phyloP scores from a whole-genome alignment of 2,113 vertebrate genomes.

The Tinamus guttatus region DNA sequence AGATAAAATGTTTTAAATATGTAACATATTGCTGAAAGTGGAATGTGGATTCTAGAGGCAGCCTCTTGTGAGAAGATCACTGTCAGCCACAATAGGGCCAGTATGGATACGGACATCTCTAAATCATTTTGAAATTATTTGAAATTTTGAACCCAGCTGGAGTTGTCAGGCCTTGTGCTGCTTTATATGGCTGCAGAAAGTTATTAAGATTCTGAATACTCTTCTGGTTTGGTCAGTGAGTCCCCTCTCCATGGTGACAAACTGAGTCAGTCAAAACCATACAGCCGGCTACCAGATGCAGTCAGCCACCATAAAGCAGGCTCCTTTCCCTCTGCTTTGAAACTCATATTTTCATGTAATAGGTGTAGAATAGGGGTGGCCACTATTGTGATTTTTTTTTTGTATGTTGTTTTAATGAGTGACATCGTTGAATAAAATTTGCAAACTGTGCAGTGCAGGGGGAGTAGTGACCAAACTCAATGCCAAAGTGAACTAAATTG shows the following conservation, averaged over 20 bases:
- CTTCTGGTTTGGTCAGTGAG: background rate
- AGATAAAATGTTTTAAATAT: background rate
- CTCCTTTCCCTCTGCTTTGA: background rate
- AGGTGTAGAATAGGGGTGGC: background rate
- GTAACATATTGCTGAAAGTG: background rate
- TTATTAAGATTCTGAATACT: background rate
- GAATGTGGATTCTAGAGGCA: background rate
- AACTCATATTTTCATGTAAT: background rate
- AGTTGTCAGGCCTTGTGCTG: background rate
- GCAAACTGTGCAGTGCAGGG: background rate
- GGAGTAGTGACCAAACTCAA: background rate
- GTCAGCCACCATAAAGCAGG: fast-evolving
- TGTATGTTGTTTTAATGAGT: background rate
- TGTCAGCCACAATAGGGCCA: background rate
- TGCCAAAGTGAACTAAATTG: background rate
- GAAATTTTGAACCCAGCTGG: background rate
- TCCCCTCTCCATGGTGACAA: background rate
- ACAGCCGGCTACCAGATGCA: background rate
- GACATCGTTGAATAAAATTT: background rate
- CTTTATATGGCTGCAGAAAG: background rate
- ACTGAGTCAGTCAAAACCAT: background rate
- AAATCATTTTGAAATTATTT: background rate
- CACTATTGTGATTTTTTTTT: background rate
- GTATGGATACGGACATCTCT: background rate
- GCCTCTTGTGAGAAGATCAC: background rate